Conservation (phyloP, 2,888 invertebrate species). For the Ecliptopera silaceata region DNA sequence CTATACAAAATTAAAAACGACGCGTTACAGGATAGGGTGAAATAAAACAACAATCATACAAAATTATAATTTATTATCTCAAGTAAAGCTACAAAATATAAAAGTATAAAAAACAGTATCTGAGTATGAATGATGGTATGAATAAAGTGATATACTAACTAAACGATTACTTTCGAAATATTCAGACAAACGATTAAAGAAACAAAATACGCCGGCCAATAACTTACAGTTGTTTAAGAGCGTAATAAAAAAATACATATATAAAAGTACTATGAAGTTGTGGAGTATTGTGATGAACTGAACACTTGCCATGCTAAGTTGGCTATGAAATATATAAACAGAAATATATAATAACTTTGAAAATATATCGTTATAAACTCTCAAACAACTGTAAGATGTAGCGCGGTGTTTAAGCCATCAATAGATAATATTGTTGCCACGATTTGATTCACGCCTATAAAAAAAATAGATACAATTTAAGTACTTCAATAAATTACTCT, state of each 20-base stretch:
- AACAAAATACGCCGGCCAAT: constrained; percentile 3
- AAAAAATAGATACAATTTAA: constrained; percentile 23
- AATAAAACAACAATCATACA: constrained; percentile 59
- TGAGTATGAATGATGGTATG: constrained; percentile 60
- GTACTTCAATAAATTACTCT: constrained; percentile 26
- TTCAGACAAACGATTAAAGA: constrained; percentile 7
- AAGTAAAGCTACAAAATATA: constrained; percentile 70
- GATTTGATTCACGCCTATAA: constrained; percentile 18
- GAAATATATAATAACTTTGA: not conserved
- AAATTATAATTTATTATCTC: constrained; percentile 78
- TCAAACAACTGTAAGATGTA: constrained; percentile 14
- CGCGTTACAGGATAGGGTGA: not conserved
- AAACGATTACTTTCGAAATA: constrained; percentile 16
- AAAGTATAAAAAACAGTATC: constrained; percentile 59
- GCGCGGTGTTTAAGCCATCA: constrained; percentile 14
- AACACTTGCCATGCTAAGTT: not conserved
- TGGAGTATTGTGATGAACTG: constrained; percentile 8
- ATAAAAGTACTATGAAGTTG: not conserved
- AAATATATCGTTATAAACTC: not conserved
- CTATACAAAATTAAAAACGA: not conserved
- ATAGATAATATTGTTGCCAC: constrained; percentile 30
- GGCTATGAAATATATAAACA: not conserved
- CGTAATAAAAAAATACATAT: not conserved
- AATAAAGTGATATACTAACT: constrained; percentile 45
- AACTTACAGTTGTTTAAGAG: constrained; percentile 18